Evolutionary conservation across 2,797 vertebrate genomes (phyloP).

Genomic region (Neopelma chrysocephalum): DNA sequence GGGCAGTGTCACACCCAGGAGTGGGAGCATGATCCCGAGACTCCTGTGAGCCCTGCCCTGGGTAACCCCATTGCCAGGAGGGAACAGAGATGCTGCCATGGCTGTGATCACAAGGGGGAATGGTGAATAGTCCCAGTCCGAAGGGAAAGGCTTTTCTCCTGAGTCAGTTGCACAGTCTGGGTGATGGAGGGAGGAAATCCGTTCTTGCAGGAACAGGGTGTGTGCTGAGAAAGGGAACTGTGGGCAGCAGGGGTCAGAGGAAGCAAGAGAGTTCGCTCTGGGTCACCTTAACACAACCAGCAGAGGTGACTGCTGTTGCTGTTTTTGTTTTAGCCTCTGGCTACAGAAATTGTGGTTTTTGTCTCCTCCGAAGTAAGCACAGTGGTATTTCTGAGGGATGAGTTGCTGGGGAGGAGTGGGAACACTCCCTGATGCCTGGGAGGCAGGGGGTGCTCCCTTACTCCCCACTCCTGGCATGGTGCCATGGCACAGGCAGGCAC

Average conservation of each 20-base stretch:
- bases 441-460: neutral
- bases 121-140: rapidly evolving
- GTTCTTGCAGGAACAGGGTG: neutral
- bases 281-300: neutral
- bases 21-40: neutral
- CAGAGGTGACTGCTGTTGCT: neutral
- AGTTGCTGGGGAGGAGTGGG: neutral
- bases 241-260: neutral
- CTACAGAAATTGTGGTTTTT: neutral
- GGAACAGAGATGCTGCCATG: neutral
- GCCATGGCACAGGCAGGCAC: neutral
- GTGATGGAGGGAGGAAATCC: neutral
- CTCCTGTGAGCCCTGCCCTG: neutral
- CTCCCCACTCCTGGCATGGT: neutral
- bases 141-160: neutral
- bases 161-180: neutral
- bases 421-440: neutral
- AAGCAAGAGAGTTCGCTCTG: neutral
- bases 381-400: neutral
- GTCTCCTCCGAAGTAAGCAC: neutral
- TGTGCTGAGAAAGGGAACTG: rapidly evolving
- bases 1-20: rapidly evolving
- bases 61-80: neutral
- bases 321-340: neutral
- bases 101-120: neutral